Evolutionary conservation across 1,140 invertebrate genomes (phyloP), one percentile per base, ranked within the genome.

Genomic region (Scaptomyza graminum): DNA sequence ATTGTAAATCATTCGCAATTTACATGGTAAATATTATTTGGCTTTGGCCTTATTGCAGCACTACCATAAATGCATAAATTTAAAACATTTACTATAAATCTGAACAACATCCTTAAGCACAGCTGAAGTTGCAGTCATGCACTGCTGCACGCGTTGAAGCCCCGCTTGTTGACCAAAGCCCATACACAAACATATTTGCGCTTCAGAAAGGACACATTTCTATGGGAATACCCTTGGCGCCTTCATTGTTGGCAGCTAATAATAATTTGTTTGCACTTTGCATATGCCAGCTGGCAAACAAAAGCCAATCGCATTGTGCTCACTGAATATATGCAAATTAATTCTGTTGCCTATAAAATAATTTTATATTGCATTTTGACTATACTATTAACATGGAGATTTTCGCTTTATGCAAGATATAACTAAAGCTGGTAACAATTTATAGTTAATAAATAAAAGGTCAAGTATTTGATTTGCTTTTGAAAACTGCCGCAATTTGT

Each of bases 201-300:
- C 43, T 50, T 49, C 51, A 43, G 34, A 52, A 66, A 25, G 55
- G 39, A 39, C 62, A 83, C 55, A 71, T 74, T 87, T 85, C 60
- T 71, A 69, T 60, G 68, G 83, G 82, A 85, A 79, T 85, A 77
- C 82, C 82, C 82, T 69, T 65, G 82, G 78, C 39, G 74, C 49
- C 60, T 66, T 49, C 82, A 82, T 87, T 85, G 74, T 87, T 85
- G 82, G 78, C 82, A 87, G 82, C 82, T 85, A 85, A 85, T 87
- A 85, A 85, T 87, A 87, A 85, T 85, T 87, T 85, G 82, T 85
- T 85, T 85, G 78, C 82, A 82, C 79, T 85, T 87, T 87, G 82
- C 82, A 85, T 88, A 78, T 75, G 74, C 78, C 82, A 85, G 72
- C 71, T 78, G 82, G 78, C 18, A 15, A 76, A 47, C 66, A 64